Evolutionary conservation across 2,888 invertebrate species (phyloP).

Genomic region (Frankliniella fusca): DNA sequence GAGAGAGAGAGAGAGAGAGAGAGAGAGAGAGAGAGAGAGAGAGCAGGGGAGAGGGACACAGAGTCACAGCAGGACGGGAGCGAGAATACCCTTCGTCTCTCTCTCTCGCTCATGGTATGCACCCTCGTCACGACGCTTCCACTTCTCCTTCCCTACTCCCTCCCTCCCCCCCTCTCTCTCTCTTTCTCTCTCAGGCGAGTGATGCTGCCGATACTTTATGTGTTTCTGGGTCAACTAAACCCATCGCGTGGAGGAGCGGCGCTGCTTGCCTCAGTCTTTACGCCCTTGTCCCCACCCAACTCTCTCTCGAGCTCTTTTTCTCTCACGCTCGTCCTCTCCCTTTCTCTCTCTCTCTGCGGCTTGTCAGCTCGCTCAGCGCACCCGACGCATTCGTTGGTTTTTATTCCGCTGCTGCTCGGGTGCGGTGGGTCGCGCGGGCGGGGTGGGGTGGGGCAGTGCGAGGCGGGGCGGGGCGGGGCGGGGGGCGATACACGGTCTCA

Average conservation of each 20-base stretch:
- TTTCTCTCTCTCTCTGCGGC: not conserved
- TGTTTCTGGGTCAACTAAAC: slow-evolving; percentile 24
- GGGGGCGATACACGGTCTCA: not conserved
- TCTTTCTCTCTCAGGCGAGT: not conserved
- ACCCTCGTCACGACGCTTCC: too few relatives aligned
- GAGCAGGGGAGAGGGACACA: not conserved
- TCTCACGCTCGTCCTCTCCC: not conserved
- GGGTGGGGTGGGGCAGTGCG: not conserved
- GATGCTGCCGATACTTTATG: slow-evolving; percentile 16
- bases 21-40: not conserved
- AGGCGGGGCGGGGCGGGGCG: too few relatives aligned
- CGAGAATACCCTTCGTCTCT: too few relatives aligned
- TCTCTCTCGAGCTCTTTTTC: not conserved
- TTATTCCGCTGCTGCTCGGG: not conserved
- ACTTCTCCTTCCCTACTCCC: too few relatives aligned
- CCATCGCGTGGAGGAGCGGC: not conserved
- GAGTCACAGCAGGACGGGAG: not conserved
- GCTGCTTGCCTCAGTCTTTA: too few relatives aligned
- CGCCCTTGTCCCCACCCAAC: not conserved
- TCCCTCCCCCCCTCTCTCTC: too few relatives aligned
- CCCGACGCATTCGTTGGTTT: too few relatives aligned
- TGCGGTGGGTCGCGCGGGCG: not conserved
- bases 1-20: not conserved
- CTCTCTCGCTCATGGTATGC: too few relatives aligned
- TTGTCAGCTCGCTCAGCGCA: not conserved